Base-by-base conservation (phyloP, 1,140 invertebrate species). In the Aphidius gifuensis region DNA sequence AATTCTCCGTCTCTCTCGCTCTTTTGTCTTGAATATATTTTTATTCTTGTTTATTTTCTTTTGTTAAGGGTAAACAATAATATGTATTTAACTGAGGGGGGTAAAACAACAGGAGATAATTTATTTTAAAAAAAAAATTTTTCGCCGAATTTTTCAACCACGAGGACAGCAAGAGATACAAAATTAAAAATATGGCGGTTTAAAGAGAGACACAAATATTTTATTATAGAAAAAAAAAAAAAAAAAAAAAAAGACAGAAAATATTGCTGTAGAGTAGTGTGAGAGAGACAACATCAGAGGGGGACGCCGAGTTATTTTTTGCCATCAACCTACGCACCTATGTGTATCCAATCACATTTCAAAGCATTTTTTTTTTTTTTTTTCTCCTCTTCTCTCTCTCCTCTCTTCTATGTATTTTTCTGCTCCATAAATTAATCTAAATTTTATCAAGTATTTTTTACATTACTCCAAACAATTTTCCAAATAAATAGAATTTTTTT, bases 251-350 rank as follows among this genome's bases (percentile, higher is more conserved):
- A n/a, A n/a, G n/a, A n/a, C n/a, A n/a, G n/a, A n/a, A n/a, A n/a
- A n/a, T n/a, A n/a, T n/a, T n/a, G 60, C 21, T 56, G 50, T 46
- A 58, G 16, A 39, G 60, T 39, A 60, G 38, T 21, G 38, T 46
- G 21, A 43, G 38, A 56, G 61, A 40, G 64, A 57, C 11, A 61
- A 32, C 23, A 32, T 32, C 4, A 32, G 66, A 68, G 59, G 67
- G 68, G 65, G 69, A 68, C 68, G 68, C 69, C 64, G 66, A 67
- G 64, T 58, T 63, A 58, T 65, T 64, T 64, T 66, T 56, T 58
- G 57, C 60, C 56, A 46, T 65, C 64, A 58, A 58, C 60, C 60
- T 58, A 64, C 60, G 57, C 60, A 58, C 49, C 63, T 64, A 62
- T 65, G 23, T 32, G 23, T 32, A 32, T 32, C 23, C 23, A 32